Percentiles rank a stretch among this genome's conserved stretches.
phyloP scores from a whole-genome alignment of 2,888 invertebrate species.

The Notodonta dromedarius region DNA sequence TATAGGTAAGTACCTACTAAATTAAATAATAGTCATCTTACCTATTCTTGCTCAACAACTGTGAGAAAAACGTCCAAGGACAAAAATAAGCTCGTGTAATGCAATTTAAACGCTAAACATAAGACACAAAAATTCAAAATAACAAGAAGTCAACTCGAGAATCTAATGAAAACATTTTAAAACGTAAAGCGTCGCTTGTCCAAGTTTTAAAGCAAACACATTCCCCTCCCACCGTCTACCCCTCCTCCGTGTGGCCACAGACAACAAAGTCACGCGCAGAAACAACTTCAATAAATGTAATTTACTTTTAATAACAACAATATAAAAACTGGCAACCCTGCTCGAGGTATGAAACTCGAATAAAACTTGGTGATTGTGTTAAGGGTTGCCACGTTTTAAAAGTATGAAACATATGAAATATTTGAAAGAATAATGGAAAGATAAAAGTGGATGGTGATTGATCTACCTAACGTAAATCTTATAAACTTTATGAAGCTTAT shows the following conservation, averaged over 20 bases:
- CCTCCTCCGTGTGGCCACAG: neutral
- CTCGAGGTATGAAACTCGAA: neutral
- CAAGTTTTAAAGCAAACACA: neutral
- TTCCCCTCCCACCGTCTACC: neutral
- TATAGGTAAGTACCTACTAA: too few relatives aligned
- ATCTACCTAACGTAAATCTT: too few relatives aligned
- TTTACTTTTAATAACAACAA: constrained; percentile 1
- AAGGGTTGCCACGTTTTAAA: neutral
- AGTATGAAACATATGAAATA: too few relatives aligned
- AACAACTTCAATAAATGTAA: constrained; percentile 2
- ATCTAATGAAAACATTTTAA: constrained; percentile 3
- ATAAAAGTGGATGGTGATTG: too few relatives aligned
- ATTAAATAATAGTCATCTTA: too few relatives aligned
- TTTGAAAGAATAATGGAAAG: too few relatives aligned
- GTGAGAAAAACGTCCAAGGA: neutral
- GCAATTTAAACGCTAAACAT: neutral
- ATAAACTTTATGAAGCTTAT: too few relatives aligned
- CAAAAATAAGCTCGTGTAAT: neutral
- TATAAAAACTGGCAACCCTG: neutral
- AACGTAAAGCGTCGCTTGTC: neutral
- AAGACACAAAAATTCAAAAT: neutral
- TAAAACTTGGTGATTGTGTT: neutral
- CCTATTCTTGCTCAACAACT: too few relatives aligned
- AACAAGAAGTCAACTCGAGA: neutral
- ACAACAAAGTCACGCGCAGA: neutral